These are phyloP conservation scores for Habropoda laboriosa DNA, from an alignment of 1,140 invertebrate species.

Conservation along the genomic window DNA sequence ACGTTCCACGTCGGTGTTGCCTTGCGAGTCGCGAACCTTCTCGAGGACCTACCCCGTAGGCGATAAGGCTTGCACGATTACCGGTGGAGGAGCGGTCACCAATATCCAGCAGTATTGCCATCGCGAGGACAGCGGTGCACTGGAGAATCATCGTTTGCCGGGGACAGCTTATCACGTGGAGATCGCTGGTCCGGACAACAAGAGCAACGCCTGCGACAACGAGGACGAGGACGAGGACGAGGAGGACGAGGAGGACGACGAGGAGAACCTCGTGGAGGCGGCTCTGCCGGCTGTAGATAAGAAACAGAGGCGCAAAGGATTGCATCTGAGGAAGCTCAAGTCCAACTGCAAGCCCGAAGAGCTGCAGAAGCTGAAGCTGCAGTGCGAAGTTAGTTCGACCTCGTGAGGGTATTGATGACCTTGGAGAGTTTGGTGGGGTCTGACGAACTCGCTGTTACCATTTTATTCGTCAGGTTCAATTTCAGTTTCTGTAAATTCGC, in stretches of 20 bases:
- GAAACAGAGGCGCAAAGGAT: constrained; percentile 83
- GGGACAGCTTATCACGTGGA: constrained; percentile 65
- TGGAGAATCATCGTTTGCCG: constrained; percentile 57
- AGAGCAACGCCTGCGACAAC: constrained; percentile 74
- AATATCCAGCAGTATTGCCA: constrained; percentile 58
- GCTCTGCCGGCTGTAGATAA: constrained; percentile 85
- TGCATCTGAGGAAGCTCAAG: constrained; percentile 87
- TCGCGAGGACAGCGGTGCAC: constrained; percentile 36
- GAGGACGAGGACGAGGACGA: constrained; percentile 68
- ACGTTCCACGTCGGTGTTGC: constrained; percentile 84
- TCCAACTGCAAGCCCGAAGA: constrained; percentile 92
- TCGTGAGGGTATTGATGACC: too few species aligned
- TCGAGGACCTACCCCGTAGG: constrained; percentile 59
- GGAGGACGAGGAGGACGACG: constrained; percentile 72
- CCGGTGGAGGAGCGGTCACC: constrained; percentile 47
- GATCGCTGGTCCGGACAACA: constrained; percentile 75
- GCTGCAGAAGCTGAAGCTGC: constrained; percentile 87
- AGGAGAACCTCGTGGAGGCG: constrained; percentile 87
- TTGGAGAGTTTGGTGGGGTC: too few species aligned
- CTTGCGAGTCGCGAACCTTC: constrained; percentile 77
- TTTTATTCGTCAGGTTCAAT: too few species aligned
- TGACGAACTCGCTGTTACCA: too few species aligned
- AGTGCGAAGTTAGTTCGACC: constrained; percentile 84
- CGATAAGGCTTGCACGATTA: constrained; percentile 58
- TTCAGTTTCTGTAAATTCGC: too few species aligned